Base-by-base conservation (phyloP, 2,797 vertebrate genomes). In the Amniataba percoides region DNA sequence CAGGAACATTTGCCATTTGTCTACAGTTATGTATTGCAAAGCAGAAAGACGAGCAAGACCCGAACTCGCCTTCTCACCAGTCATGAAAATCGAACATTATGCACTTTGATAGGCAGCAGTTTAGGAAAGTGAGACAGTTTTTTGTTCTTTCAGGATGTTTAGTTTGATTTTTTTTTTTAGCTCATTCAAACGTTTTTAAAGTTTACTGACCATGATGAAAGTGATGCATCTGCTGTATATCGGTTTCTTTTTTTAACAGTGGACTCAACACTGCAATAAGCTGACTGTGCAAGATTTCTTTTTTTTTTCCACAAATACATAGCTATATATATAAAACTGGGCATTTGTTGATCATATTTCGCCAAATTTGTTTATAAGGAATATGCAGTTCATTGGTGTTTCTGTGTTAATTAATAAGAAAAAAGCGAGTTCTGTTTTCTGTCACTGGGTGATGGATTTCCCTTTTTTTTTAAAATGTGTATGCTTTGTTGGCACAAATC, bases 71-170 rank as follows among this genome's bases (percentile, higher is more conserved):
- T 90, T 69, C 69, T 81, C 74, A 78, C 85, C 78, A 81, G 81
- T 88, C 75, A 80, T 86, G 76, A 90, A 71, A 84, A 87, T 88
- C 52, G 31, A 83, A 92, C 88, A 93, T 91, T 95, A 94, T 94
- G 95, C 95, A 96, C 95, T 95, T 96, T 96, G 90, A 91, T 87
- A 87, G 84, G 86, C 86, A 89, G 78, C 83, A 78, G 79, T 87
- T 93, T 78, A 87, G 83, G 61, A 81, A 69, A 66, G 74, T 45
- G 42, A 45, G 53, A 64, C 68, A 71, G 79, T 52, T 84, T 88
- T 80, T 80, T 31, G 27, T 75, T 77, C 25, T 53, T 19, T 61
- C 75, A 63, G 77, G 69, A 81, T 65, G 66, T 62, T 83, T 78
- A 58, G 40, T 86, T 31, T 31, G 27, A 31, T 31, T 87, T 55